Conservation (phyloP, 2,113 vertebrate species). For the Crotalus horridus region DNA sequence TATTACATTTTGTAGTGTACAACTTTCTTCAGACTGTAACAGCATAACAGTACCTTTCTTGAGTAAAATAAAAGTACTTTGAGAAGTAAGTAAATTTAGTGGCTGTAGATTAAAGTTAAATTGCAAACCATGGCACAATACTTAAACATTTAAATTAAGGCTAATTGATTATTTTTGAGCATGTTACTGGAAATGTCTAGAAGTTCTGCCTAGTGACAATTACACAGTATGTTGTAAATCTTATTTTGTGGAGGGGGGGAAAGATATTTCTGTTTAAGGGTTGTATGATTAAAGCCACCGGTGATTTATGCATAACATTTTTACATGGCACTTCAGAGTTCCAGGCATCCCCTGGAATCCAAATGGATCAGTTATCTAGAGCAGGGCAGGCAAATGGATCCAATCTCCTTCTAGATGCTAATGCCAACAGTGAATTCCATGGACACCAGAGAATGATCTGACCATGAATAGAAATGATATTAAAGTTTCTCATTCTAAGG, state of each 20-base stretch:
- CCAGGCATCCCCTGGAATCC: background rate
- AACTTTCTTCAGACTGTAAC: background rate
- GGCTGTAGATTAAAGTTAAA: background rate
- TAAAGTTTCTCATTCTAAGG: background rate
- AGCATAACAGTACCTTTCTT: slow-evolving; percentile 6
- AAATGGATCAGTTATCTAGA: background rate
- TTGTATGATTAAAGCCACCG: background rate
- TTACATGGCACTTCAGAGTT: background rate
- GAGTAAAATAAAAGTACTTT: background rate
- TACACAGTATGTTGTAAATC: background rate
- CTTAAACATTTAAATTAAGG: background rate
- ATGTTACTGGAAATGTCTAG: background rate
- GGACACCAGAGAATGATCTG: background rate
- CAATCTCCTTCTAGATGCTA: background rate
- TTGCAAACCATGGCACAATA: background rate
- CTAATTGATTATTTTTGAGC: background rate
- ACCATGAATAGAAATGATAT: background rate
- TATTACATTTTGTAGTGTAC: slow-evolving; percentile 4
- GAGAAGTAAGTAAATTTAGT: background rate
- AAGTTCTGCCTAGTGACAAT: background rate
- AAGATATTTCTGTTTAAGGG: background rate
- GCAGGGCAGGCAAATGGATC: background rate
- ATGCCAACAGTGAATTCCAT: background rate
- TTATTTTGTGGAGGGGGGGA: background rate
- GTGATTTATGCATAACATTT: background rate